Evolutionary conservation across 2,888 invertebrate species (phyloP), one percentile per base, ranked within the genome.

Genomic region (Hyposoter didymator): DNA sequence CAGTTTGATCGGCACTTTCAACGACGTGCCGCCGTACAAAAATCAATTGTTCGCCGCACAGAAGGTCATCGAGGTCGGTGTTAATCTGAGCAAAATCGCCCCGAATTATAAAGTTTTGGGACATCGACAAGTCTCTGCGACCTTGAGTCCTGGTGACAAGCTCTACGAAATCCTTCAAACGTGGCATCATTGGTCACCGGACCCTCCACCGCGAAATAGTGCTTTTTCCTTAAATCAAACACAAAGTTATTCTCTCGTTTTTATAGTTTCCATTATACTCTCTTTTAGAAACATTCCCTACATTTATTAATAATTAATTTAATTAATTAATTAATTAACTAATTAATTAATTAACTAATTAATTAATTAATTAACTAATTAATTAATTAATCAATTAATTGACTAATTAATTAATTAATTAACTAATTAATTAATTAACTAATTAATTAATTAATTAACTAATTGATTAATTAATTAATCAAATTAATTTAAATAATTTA

Each of bases 1-100:
- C 12, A 96, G 96, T 4, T 96, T 96, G 88, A 96, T 97, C 78
- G 97, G 97, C 8, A 97, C 96, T 0, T 97, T 97, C 87, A 96
- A 95, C 67, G 94, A 91, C 0, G 92, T 94, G 0, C 86, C 76
- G 52, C 94, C 94, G 0, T 85, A 89, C 2, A 73, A 88, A 19
- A 59, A 39, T 3, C 93, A 93, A 90, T 88, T 97, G 0, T 94
- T 95, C 28, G 96, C 96, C 0, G 96, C 96, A 3, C 93, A 95
- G 69, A 95, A 95, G 84, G 93, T 97, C 0, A 95, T 97, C 17
- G 94, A 95, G 14, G 92, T 95, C 62, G 97, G 97, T 0, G 95
- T 97, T 0, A 93, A 95, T 17, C 84, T 94, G 45, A 96, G 96
- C 0, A 96, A 96, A 90, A 94, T 97, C 12, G 93, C 94, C 0